Evolutionary conservation across 1,140 invertebrate genomes (phyloP), one percentile per base, ranked within the genome.

Genomic region (Drosophila kikkawai): DNA sequence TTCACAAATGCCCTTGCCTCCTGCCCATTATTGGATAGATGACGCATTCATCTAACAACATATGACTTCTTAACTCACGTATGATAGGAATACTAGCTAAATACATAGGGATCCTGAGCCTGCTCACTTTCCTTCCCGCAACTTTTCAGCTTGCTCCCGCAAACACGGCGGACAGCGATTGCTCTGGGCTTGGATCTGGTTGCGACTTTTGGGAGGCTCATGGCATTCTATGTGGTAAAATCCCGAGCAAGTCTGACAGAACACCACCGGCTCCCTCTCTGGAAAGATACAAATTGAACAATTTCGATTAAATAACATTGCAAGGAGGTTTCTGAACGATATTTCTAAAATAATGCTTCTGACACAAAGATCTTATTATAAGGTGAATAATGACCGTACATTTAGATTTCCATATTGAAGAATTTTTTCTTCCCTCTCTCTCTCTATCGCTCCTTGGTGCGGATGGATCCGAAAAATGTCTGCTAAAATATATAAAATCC

Each of bases 211-310:
- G 19, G 45, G 57, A 11, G 48, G 39, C 36, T 78, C 79, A 7
- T 82, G 64, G 45, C 82, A 85, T 3, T 82, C 74, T 12, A 70
- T 15, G 44, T 85, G 82, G 42, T 51, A 82, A 8, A 37, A 48
- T 9, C 60, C 68, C n/a, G 42, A 51, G 29, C 82, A 85, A 17
- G 29, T 45, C 22, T 66, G 60, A n/a, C 82, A 85, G 32, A 34
- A 57, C 12, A 26, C 65, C 26, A 41, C 65, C 17, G 57, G 58
- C 8, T 74, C 69, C 1, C 45, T 34, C 3, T 67, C 81, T 80
- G 50, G 11, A 71, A 22, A 12, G 11, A 42, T 5, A 42, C 7
- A 55, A 19, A 19, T n/a, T 15, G 36, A 36, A 22, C 34, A 17
- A 36, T 13, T 36, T 5, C 0, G 3, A 19, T 19, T 19, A 53